Percentiles rank a stretch among this genome's conserved stretches.
Evolutionary conservation across 2,113 vertebrate genomes (phyloP).

Genomic region (Ascaphus truei): DNA sequence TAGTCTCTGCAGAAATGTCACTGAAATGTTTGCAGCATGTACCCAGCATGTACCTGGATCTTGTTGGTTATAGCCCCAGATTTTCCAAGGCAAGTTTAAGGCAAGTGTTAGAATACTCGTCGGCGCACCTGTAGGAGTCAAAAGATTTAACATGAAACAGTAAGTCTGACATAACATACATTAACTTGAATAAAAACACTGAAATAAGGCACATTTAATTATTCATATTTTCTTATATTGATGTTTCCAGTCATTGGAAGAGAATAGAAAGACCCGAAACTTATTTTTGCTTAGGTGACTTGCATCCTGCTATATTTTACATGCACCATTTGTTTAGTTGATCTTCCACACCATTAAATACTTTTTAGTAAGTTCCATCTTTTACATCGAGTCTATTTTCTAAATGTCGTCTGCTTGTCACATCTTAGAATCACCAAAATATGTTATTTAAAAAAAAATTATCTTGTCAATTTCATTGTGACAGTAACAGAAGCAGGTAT

Average conservation of each 20-base stretch:
- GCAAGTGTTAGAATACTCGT: too few relatives aligned
- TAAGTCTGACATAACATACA: too few relatives aligned
- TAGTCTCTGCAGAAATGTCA: too few relatives aligned
- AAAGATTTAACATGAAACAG: too few relatives aligned
- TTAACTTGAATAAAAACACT: too few relatives aligned
- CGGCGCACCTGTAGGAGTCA: too few relatives aligned
- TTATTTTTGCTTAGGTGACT: conserved; percentile 29
- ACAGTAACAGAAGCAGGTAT: conserved; percentile 74
- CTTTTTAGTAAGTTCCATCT: conserved; percentile 37
- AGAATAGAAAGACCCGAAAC: too few relatives aligned
- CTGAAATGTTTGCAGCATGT: too few relatives aligned
- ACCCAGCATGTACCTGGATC: too few relatives aligned
- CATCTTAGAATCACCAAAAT: conserved; percentile 52
- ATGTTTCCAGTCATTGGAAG: background rate
- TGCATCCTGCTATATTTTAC: conserved; percentile 18
- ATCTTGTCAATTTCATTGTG: conserved; percentile 72
- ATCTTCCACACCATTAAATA: conserved; percentile 34
- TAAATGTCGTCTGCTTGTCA: conserved; percentile 52
- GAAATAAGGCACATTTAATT: background rate
- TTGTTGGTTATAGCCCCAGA: too few relatives aligned
- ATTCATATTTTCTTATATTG: background rate
- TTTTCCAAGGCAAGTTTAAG: too few relatives aligned
- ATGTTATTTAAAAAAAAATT: conserved; percentile 65
- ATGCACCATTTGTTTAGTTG: conserved; percentile 36
- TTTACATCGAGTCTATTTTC: conserved; percentile 45